Evolutionary conservation across 2,888 invertebrate genomes (phyloP), one percentile per base, ranked within the genome.

Genomic region (Sycophila texana): DNA sequence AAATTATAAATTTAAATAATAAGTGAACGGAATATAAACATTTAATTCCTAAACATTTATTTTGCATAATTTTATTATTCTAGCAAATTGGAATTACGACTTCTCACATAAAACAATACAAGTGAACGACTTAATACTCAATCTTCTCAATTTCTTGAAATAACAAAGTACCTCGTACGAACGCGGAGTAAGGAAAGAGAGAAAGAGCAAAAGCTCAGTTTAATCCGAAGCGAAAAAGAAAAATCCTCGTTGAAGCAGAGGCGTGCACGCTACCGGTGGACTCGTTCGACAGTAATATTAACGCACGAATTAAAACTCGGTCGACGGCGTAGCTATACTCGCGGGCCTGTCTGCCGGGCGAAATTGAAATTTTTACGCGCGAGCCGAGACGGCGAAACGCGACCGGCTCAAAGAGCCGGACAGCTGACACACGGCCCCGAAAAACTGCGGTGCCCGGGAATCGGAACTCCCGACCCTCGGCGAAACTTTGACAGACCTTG

Each of bases 401-500:
- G 58, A 13, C 18, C 51, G 30, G 66, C 12, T 55, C 57, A 47
- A 73, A 57, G 61, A 67, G 58, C 14, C 65, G 73, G 73, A 77
- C 77, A 74, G 76, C 68, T 73, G 73, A 68, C 75, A 61, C 53
- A n/a, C 72, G 68, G 66, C 75, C 67, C 60, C 67, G 18, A 72
- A 75, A 71, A 75, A 72, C 67, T 65, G 67, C 61, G 26, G 67
- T 61, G 72, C 68, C 73, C 79, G 53, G 60, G 39, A 5, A 39
- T 71, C 51, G 49, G 18, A 51, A 67, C 47, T 39, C 26, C 26
- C 20, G 20, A 0, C 10, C 68, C 20, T 57, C 20, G 55, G 60
- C 18, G 30, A 72, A 72, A 72, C 61, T 80, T 73, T 80, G 79
- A 76, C 72, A 76, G 67, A 72, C 72, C 72, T 75, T 72, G 67